Evolutionary conservation across 2,113 vertebrate genomes (phyloP).

Genomic region (Ramphastos sulfuratus): DNA sequence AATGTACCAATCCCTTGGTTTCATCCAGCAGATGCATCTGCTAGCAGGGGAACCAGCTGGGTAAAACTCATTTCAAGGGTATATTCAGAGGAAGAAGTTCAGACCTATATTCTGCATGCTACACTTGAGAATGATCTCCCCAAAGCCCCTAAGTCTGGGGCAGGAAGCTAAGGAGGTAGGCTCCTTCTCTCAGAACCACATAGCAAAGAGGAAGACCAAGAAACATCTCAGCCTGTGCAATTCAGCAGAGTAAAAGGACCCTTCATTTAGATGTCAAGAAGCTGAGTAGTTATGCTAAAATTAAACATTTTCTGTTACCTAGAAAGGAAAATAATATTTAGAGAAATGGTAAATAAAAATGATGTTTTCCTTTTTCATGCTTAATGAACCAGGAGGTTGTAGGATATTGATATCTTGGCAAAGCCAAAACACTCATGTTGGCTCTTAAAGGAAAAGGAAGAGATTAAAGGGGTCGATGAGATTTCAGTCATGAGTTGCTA

Average conservation of each 20-base stretch:
- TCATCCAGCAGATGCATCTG: not conserved
- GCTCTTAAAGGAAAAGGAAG: not conserved
- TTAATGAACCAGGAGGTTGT: not conserved
- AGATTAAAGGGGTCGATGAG: not conserved
- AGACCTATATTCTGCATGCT: not conserved
- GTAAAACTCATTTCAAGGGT: not conserved
- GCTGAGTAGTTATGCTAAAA: not conserved
- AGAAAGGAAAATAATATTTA: not conserved
- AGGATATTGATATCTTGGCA: not conserved
- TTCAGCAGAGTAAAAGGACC: not conserved
- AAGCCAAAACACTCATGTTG: not conserved
- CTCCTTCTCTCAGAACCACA: too few species aligned
- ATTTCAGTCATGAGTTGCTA: not conserved
- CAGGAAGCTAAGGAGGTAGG: not conserved
- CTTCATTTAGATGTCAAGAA: not conserved
- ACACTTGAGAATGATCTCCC: not conserved
- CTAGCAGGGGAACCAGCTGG: not conserved
- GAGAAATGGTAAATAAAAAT: not conserved
- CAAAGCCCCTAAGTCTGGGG: not conserved
- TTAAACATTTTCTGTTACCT: not conserved
- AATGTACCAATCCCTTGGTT: not conserved
- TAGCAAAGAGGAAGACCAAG: not conserved
- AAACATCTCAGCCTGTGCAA: accelerated
- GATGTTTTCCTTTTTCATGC: not conserved
- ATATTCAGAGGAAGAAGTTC: not conserved